Conservation (phyloP, 2,888 invertebrate species). For the Strigamia crassipes region DNA sequence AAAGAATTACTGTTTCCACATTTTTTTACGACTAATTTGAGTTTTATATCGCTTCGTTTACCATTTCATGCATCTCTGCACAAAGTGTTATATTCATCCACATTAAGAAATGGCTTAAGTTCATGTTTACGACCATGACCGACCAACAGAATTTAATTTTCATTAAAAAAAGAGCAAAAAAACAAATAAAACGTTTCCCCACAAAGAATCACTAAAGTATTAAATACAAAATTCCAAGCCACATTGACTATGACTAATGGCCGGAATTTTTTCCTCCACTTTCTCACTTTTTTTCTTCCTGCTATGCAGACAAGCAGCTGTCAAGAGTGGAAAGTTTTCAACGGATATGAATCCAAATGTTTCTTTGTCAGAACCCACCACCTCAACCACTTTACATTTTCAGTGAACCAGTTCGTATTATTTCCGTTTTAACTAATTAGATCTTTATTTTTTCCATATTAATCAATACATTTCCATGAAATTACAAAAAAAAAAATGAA, state of each 20-base stretch:
- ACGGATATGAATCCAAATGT: not conserved
- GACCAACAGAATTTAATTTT: not conserved
- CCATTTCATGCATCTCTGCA: not conserved
- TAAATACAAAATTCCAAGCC: not conserved
- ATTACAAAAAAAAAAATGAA: not conserved
- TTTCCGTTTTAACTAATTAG: not conserved
- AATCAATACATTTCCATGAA: not conserved
- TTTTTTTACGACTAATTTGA: not conserved
- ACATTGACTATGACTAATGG: not conserved
- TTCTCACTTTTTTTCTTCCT: not conserved
- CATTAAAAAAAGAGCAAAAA: not conserved
- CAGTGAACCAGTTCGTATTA: not conserved
- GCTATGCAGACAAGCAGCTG: not conserved
- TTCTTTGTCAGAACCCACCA: not conserved
- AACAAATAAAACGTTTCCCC: not conserved
- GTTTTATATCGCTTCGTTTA: not conserved
- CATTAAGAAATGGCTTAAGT: not conserved
- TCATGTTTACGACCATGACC: not conserved
- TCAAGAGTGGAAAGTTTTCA: not conserved
- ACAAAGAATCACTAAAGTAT: not conserved
- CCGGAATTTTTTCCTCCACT: not conserved
- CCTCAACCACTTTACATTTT: not conserved
- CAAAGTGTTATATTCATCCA: not conserved
- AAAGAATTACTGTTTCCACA: not conserved
- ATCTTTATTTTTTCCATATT: conserved; percentile 16